phyloP scores from a whole-genome alignment of 2,888 invertebrate species.

The Eilema depressum region DNA sequence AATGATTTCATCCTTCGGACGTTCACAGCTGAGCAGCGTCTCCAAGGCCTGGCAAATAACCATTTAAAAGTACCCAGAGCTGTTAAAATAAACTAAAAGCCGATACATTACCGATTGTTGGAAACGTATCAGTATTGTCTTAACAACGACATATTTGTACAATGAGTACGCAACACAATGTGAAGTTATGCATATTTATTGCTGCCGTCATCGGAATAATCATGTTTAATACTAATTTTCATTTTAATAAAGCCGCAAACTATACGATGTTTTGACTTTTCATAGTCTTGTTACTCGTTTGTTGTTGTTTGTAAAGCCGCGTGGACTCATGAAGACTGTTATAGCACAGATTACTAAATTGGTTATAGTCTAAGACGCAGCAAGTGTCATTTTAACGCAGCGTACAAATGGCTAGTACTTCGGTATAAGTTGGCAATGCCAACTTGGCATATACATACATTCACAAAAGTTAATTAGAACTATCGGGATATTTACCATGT shows the following conservation, averaged over 20 bases:
- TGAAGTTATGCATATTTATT: constrained; percentile 42
- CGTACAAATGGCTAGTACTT: no score
- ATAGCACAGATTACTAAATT: no score
- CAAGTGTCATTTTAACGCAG: no score
- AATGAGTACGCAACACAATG: constrained; percentile 10
- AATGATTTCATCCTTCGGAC: not conserved
- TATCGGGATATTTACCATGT: no score
- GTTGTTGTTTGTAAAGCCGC: not conserved
- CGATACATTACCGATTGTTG: not conserved
- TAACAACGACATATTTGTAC: constrained; percentile 14
- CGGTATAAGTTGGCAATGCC: no score
- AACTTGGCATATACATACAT: no score
- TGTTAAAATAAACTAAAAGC: not conserved
- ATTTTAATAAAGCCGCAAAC: not conserved
- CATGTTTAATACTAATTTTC: not conserved
- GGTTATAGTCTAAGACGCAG: no score
- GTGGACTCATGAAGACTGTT: not conserved
- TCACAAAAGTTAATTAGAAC: no score
- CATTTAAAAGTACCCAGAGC: not conserved
- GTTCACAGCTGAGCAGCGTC: not conserved
- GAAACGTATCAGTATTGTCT: constrained; percentile 32
- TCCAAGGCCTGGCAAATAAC: not conserved
- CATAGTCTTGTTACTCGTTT: not conserved
- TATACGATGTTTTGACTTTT: no score
- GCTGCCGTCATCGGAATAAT: not conserved